phyloP scores from a whole-genome alignment of 2,797 vertebrate species.

The Lutjanus campechanus region DNA sequence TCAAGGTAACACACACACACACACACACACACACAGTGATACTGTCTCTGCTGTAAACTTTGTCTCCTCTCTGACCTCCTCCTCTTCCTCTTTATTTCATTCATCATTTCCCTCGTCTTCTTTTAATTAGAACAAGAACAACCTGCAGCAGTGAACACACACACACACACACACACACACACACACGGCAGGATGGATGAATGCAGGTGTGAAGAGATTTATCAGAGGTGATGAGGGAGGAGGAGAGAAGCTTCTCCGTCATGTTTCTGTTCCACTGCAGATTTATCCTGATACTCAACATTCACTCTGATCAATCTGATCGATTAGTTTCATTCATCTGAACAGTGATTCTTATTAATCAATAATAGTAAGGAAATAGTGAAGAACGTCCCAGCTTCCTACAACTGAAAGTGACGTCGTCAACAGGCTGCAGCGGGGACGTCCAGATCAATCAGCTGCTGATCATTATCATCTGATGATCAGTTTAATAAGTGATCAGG shows the following conservation, averaged over 20 bases:
- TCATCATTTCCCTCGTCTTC: slow-evolving; percentile 39
- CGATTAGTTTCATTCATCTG: no score
- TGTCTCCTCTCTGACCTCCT: slow-evolving; percentile 46
- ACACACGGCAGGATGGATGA: background rate
- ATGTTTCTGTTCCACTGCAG: background rate
- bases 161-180: slow-evolving; percentile 16
- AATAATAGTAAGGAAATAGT: no score
- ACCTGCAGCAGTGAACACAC: slow-evolving; percentile 13
- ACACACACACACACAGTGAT: background rate
- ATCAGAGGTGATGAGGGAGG: slow-evolving; percentile 48
- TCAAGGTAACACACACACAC: slow-evolving; percentile 47
- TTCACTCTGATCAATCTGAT: no score
- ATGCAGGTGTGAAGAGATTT: slow-evolving; percentile 26
- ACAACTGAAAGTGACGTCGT: no score
- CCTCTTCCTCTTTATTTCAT: slow-evolving; percentile 19
- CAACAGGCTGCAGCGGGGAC: no score
- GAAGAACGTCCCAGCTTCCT: no score
- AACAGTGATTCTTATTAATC: no score
- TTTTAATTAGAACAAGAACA: slow-evolving; percentile 49
- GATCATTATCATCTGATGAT: no score
- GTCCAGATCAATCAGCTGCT: no score
- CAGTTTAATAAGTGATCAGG: no score
- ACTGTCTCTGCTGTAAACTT: slow-evolving; percentile 9
- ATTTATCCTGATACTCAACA: no score
- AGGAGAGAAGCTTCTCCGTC: slow-evolving; percentile 13